A percentile compares a stretch with the other conserved stretches of the same genome.
Conservation (phyloP, 2,113 vertebrate species). For the Peromyscus maniculatus region DNA sequence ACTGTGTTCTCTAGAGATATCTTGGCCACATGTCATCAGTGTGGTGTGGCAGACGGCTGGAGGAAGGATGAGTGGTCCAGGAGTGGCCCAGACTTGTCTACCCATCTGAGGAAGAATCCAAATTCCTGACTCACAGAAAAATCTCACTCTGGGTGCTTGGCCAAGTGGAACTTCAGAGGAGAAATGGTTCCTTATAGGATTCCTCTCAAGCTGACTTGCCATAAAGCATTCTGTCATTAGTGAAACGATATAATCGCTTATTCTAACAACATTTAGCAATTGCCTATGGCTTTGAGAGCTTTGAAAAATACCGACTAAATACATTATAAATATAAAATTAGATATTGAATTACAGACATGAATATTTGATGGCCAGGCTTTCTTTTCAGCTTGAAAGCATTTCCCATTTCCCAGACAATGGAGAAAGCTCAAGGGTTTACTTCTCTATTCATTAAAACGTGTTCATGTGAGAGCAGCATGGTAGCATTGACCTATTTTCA, state of each 20-base stretch:
- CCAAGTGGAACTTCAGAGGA: constrained; percentile 48
- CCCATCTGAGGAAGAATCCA: not conserved
- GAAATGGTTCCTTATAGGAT: constrained; percentile 29
- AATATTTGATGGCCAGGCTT: constrained; percentile 63
- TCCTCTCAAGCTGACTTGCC: constrained; percentile 36
- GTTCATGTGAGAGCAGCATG: not conserved
- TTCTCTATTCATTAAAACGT: constrained; percentile 63
- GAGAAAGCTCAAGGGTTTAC: not conserved
- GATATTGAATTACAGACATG: constrained; percentile 58
- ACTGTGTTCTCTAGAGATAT: not conserved
- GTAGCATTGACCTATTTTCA: not conserved
- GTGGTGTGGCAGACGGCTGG: not conserved
- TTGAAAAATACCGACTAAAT: constrained; percentile 62
- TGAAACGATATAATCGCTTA: constrained; percentile 25
- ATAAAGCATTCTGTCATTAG: constrained; percentile 38
- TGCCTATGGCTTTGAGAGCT: constrained; percentile 45
- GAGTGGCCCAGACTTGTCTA: not conserved
- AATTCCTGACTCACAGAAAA: not conserved
- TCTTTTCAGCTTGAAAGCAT: constrained; percentile 38
- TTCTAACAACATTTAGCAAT: constrained; percentile 57
- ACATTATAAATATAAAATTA: constrained; percentile 77
- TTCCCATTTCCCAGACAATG: constrained; percentile 41
- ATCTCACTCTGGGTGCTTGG: not conserved
- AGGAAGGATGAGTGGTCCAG: not conserved
- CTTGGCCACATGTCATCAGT: not conserved